These are phyloP conservation scores for Gymnodraco acuticeps DNA, from an alignment of 2,797 vertebrate genomes.

Conservation along the genomic window DNA sequence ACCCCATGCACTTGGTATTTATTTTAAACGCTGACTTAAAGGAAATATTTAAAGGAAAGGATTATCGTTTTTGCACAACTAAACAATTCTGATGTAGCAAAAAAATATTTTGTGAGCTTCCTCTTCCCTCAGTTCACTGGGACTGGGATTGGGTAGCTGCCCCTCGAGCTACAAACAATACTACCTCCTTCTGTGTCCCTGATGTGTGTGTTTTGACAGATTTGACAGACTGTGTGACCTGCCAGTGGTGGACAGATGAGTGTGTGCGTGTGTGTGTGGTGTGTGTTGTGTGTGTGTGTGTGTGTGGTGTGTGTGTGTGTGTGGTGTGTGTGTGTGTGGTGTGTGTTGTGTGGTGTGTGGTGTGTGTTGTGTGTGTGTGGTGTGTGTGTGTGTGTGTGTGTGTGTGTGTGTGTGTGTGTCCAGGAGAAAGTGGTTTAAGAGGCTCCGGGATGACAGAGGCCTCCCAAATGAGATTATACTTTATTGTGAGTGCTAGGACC, in stretches of 20 bases:
- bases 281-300: slow-evolving; percentile 41
- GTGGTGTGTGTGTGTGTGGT: slow-evolving; percentile 33
- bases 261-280: slow-evolving; percentile 46
- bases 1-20: background rate
- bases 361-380: slow-evolving; percentile 43
- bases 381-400: slow-evolving; percentile 33
- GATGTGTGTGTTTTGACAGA: slow-evolving; percentile 46
- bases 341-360: slow-evolving; percentile 44
- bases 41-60: slow-evolving; percentile 3
- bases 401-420: slow-evolving; percentile 55
- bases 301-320: slow-evolving; percentile 46
- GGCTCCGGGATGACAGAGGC: slow-evolving; percentile 78
- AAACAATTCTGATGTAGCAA: background rate
- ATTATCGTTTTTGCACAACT: background rate
- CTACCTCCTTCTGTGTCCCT: slow-evolving; percentile 16
- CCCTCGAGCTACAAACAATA: slow-evolving; percentile 45
- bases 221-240: slow-evolving; percentile 66
- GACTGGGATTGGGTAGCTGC: slow-evolving; percentile 15
- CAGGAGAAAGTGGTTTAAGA: slow-evolving; percentile 83
- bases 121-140: slow-evolving; percentile 18
- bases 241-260: slow-evolving; percentile 74
- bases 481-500: slow-evolving; percentile 86
- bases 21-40: slow-evolving; percentile 1
- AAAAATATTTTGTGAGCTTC: background rate
- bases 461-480: slow-evolving; percentile 86